A percentile compares a stretch with the other conserved stretches of the same genome.
These are phyloP conservation scores for Hirtodrosophila histrioides DNA, from an alignment of 2,888 invertebrate genomes.

Conservation along the genomic window DNA sequence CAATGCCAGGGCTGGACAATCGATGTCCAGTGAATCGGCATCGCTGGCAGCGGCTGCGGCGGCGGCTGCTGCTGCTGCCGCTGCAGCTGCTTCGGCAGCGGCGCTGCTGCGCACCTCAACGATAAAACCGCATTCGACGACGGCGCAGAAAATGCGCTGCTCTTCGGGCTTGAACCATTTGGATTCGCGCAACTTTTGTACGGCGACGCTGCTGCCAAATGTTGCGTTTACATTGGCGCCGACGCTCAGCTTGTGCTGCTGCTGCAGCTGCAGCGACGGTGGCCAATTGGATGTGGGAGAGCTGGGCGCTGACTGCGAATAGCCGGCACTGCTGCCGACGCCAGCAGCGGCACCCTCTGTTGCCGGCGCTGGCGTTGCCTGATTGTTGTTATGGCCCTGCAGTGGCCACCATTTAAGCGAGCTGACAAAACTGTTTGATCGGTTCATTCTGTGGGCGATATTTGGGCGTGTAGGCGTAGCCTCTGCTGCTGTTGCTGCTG, in stretches of 20 bases:
- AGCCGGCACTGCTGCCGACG: conserved; percentile 42
- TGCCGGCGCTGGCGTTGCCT: conserved; percentile 47
- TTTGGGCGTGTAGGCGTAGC: conserved; percentile 30
- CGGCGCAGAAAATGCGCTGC: conserved; percentile 89
- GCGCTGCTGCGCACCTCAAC: conserved; percentile 87
- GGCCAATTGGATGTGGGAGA: conserved; percentile 72
- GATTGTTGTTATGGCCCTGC: conserved; percentile 77
- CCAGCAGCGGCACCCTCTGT: conserved; percentile 37
- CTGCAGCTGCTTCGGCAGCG: conserved; percentile 60
- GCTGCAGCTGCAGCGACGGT: conserved; percentile 55
- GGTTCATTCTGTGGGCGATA: conserved; percentile 75
- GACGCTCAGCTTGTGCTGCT: conserved; percentile 47
- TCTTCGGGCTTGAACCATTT: conserved; percentile 91
- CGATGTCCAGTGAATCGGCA: conserved; percentile 64
- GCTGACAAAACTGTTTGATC: conserved; percentile 84
- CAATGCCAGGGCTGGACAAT: conserved; percentile 56
- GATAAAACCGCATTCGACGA: conserved; percentile 90
- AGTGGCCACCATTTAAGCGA: conserved; percentile 84
- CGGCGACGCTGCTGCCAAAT: conserved; percentile 86
- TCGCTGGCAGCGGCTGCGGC: conserved; percentile 58
- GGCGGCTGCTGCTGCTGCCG: conserved; percentile 79
- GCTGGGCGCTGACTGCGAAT: conserved; percentile 71
- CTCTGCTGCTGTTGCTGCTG: conserved; percentile 13
- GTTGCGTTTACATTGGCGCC: conserved; percentile 54
- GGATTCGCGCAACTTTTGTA: conserved; percentile 89